Evolutionary conservation across 2,888 invertebrate genomes (phyloP), one percentile per base, ranked within the genome.

Genomic region (Oscheius sp.): DNA sequence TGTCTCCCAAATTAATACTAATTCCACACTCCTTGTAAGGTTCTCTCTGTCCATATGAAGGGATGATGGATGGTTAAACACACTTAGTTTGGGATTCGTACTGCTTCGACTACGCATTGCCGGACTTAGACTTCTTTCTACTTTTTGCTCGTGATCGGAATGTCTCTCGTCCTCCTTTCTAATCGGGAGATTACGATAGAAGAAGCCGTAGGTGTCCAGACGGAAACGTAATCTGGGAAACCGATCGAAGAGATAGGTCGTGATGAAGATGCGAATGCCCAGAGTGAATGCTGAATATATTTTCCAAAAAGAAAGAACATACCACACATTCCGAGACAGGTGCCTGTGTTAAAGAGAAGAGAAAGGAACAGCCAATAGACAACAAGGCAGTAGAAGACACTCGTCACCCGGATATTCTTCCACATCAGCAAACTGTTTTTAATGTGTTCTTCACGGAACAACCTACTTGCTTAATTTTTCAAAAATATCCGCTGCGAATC

Each of bases 191-290:
- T 77, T 77, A 33, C 77, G 69, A 62, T 77, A 75, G 71, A 77
- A 77, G 41, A 70, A 77, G 36, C 80, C 77, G 57, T 75, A 77
- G 3, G 84, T 80, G 33, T 83, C 84, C 22, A 84, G 87, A 64
- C 87, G 86, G 68, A 82, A 82, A 49, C 87, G 86, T 22, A 89
- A 82, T 44, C 87, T 82, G 5, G 89, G 89, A 75, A 87, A 89
- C 30, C 86, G 84, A 70, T 86, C 80, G 80, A 87, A 89, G 30
- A 89, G 73, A 77, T 87, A 88, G 57, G 88, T 87, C 33, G 88
- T 84, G 33, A 89, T 74, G 77, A 89, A 89, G 61, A 89, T 69
- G 73, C 89, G 88, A 14, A 88, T 78, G 5, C 88, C 88, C 22
- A 88, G 64, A 12, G 81, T 73, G 51, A 78, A 56, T 17, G 64